Base-by-base conservation (phyloP, 1,140 invertebrate genomes). In the Drosophila athabasca region DNA sequence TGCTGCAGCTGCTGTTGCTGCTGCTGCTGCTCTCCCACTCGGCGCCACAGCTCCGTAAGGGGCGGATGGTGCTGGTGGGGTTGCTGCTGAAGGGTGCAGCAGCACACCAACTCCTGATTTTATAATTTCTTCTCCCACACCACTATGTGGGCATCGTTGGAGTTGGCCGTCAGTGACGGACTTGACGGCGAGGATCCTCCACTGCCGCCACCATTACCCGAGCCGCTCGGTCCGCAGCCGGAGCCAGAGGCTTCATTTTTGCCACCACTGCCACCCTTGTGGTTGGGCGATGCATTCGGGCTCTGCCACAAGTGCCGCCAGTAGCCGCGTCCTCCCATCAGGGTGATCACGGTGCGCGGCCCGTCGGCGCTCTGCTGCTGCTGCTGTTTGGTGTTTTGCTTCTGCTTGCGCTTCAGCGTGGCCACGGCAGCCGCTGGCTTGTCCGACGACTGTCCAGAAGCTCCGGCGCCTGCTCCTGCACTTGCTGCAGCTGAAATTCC, bases 91-190 rank as follows among this genome's bases (percentile, higher is more conserved):
- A 84, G 60, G 22, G 77, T 85, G 61, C 82, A 87, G 55, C 87
- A 89, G 81, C 89, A 90, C 84, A 87, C 81, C 67, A 81, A 71
- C 89, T 90, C 89, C 89, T 80, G 72, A 61, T 90, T 90, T 93
- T 93, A 97, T 94, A 97, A 94, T 87, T 97, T 97, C 94, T 97
- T 96, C 92, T 98, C 97, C 96, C 96, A 97, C 9, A 97, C 93
- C 39, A 97, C 95, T 74, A 97, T 95, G 92, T 97, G 96, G 11
- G 96, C 96, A 93, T 97, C 96, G 75, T 94, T 95, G 77, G 93
- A 95, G 78, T 95, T 95, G 22, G 94, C 94, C 66, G 94, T 94
- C 64, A 91, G 76, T 15, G 93, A 46, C 31, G 48, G 13, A 19
- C n/a, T 49, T 24, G 9, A 59, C 45, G 50, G 92, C 50, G 46